phyloP scores from a whole-genome alignment of 2,888 invertebrate species.

The Caradrina clavipalpis region DNA sequence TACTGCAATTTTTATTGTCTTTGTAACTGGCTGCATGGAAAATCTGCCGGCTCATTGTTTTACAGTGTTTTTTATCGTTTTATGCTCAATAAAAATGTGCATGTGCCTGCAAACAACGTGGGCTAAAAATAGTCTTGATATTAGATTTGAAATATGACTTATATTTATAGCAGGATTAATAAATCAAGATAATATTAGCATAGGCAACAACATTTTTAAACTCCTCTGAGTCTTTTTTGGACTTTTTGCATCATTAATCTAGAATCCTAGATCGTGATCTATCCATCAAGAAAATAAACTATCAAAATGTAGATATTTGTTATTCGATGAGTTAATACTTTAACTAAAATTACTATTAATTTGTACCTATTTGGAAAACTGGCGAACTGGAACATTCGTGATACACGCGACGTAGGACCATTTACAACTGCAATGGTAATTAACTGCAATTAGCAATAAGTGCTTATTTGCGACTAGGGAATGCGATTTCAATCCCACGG shows the following conservation, averaged over 20 bases:
- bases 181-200: constrained; percentile 8
- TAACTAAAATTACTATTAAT: constrained; percentile 5
- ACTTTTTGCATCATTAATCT: constrained; percentile 1
- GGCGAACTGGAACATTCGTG: constrained; percentile 13
- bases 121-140: constrained; percentile 1
- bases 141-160: constrained; percentile 5
- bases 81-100: constrained; percentile 15
- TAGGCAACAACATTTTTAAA: background rate
- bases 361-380: constrained; percentile 5
- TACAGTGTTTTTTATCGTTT: constrained; percentile 9
- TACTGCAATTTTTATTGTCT: constrained; percentile 12
- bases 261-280: constrained; percentile 17
- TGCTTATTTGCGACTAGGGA: too few relatives aligned
- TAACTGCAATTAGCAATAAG: too few relatives aligned
- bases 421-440: background rate
- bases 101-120: background rate
- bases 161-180: constrained; percentile 13
- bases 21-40: constrained; percentile 11
- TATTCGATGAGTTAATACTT: constrained; percentile 5
- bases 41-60: constrained; percentile 9
- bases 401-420: constrained; percentile 2
- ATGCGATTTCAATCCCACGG: too few relatives aligned
- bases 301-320: constrained; percentile 33
- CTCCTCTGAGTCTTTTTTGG: background rate
- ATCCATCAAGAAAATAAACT: background rate